Evolutionary conservation across 2,797 vertebrate species (phyloP).

Genomic region (Simalia tracyae): DNA sequence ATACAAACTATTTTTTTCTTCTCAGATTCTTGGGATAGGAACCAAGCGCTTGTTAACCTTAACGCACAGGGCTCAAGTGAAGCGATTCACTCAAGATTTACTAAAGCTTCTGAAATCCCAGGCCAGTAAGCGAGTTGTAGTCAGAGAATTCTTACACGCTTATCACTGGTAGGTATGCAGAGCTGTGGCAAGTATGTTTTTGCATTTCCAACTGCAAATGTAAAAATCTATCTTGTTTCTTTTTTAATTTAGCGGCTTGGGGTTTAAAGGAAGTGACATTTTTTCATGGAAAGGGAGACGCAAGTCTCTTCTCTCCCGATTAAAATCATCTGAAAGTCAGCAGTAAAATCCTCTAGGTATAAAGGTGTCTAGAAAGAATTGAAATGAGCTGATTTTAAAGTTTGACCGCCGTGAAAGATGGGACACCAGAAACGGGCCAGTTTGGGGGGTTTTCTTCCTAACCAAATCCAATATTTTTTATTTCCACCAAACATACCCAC

Average conservation of each 20-base stretch:
- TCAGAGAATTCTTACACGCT: constrained; percentile 93
- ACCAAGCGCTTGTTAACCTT: constrained; percentile 91
- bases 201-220: not conserved
- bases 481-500: not conserved
- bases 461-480: not conserved
- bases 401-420: not conserved
- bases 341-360: not conserved
- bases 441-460: not conserved
- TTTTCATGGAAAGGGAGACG: not conserved
- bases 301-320: not conserved
- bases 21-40: constrained; percentile 95
- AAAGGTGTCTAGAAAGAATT: not conserved
- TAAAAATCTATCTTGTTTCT: not conserved
- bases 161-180: constrained; percentile 90
- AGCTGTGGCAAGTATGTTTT: not conserved
- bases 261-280: not conserved
- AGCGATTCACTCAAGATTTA: constrained; percentile 95
- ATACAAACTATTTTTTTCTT: constrained; percentile 20
- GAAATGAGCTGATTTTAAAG: not conserved
- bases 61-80: constrained; percentile 95
- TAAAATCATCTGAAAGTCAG: not conserved
- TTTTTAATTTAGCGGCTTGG: not conserved
- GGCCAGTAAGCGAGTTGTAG: constrained; percentile 93
- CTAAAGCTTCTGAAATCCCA: constrained; percentile 97
- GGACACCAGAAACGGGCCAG: not conserved